Percentiles rank a stretch among this genome's conserved stretches.
Evolutionary conservation across 2,888 invertebrate genomes (phyloP).

Genomic region (Lycocerus yunnanus): DNA sequence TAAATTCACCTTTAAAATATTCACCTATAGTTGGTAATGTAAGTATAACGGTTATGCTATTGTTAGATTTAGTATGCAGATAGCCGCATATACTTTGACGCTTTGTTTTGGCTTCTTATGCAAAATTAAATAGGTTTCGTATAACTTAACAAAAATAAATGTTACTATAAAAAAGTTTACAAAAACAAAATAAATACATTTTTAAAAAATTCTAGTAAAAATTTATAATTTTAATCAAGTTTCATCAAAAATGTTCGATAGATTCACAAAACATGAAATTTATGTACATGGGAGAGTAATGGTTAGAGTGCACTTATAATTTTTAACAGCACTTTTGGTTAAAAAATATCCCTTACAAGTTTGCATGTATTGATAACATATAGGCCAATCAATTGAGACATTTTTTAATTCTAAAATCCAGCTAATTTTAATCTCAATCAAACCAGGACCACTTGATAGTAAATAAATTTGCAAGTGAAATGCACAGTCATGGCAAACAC

Average conservation of each 20-base stretch:
- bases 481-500: too few relatives aligned
- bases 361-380: background rate
- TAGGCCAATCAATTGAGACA: background rate
- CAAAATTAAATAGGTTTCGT: background rate
- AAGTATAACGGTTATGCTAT: constrained; percentile 44
- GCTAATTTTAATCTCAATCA: background rate
- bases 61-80: background rate
- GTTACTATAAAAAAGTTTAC: background rate
- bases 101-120: constrained; percentile 16
- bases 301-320: background rate
- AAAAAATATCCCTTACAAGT: too few relatives aligned
- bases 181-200: background rate
- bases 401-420: background rate
- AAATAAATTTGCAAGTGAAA: background rate
- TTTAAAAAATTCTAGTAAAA: too few relatives aligned
- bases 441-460: background rate
- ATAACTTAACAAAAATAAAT: background rate
- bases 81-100: constrained; percentile 2
- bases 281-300: background rate
- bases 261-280: background rate
- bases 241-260: too few relatives aligned
- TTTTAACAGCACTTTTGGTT: background rate
- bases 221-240: too few relatives aligned
- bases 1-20: constrained; percentile 53
- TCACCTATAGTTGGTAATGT: constrained; percentile 52